A percentile compares a stretch with the other conserved stretches of the same genome.
phyloP scores from a whole-genome alignment of 2,113 vertebrate genomes.

The Todiramphus saurophagus region DNA sequence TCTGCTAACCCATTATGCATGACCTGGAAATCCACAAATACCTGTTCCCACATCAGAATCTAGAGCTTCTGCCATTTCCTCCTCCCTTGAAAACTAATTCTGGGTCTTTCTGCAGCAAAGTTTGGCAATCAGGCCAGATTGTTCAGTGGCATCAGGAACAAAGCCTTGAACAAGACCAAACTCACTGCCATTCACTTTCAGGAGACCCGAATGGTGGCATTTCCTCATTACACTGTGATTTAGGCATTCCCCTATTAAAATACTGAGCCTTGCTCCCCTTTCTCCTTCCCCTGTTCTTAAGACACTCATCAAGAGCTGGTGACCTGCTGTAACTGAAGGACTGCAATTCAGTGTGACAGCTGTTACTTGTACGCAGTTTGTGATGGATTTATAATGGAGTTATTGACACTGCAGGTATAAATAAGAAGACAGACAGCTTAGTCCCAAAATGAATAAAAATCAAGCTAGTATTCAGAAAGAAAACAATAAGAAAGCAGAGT shows the following conservation, averaged over 20 bases:
- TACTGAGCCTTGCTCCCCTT: neutral
- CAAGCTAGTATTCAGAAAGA: neutral
- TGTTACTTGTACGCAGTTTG: neutral
- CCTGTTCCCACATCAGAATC: neutral
- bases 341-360: neutral
- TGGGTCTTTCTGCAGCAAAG: neutral
- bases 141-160: neutral
- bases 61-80: neutral
- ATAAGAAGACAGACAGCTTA: neutral
- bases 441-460: neutral
- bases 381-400: neutral
- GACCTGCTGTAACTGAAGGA: neutral
- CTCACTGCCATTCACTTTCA: neutral
- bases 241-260: neutral
- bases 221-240: accelerated
- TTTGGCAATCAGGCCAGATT: neutral
- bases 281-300: neutral
- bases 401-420: neutral
- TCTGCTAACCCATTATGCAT: neutral
- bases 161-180: neutral
- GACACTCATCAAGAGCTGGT: neutral
- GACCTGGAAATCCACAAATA: neutral
- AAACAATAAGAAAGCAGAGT: neutral
- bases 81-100: neutral
- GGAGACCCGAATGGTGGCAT: neutral